A percentile compares a stretch with the other conserved stretches of the same genome.
phyloP scores from a whole-genome alignment of 1,140 invertebrate species.

The Venturia canescens region DNA sequence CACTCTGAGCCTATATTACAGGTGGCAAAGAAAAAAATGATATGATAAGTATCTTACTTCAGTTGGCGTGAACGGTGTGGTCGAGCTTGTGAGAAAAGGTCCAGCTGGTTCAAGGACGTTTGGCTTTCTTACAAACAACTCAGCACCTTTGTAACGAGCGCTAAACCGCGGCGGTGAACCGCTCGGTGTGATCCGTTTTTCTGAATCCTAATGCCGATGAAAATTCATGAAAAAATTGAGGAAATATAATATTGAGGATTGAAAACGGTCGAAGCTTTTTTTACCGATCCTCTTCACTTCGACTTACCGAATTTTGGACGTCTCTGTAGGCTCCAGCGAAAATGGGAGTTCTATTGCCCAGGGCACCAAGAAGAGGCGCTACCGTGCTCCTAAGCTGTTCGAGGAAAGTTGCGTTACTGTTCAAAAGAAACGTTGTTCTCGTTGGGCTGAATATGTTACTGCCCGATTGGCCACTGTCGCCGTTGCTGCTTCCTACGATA shows the following conservation, averaged over 20 bases:
- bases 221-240: constrained; percentile 27
- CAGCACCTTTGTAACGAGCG: constrained; percentile 73
- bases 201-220: constrained; percentile 65
- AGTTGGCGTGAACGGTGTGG: constrained; percentile 65
- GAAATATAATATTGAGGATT: neutral
- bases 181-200: constrained; percentile 67
- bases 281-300: neutral
- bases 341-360: constrained; percentile 69
- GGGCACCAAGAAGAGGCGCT: constrained; percentile 69
- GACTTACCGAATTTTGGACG: constrained; percentile 65
- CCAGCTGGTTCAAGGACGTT: constrained; percentile 61
- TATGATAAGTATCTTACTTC: constrained; percentile 64
- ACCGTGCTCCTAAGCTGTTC: constrained; percentile 73
- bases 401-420: constrained; percentile 65
- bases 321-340: constrained; percentile 69
- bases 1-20: neutral
- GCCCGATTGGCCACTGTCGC: constrained; percentile 58
- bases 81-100: constrained; percentile 64
- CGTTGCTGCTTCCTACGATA: constrained; percentile 64
- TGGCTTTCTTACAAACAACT: constrained; percentile 71
- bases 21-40: neutral
- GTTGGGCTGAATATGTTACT: constrained; percentile 73
- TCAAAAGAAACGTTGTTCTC: constrained; percentile 63
- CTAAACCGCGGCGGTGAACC: constrained; percentile 71
- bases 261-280: neutral